Percentiles rank a stretch among this genome's conserved stretches.
Conservation (phyloP, 92 coral and sea anemone species). For the Palythoa heliodiscus region DNA sequence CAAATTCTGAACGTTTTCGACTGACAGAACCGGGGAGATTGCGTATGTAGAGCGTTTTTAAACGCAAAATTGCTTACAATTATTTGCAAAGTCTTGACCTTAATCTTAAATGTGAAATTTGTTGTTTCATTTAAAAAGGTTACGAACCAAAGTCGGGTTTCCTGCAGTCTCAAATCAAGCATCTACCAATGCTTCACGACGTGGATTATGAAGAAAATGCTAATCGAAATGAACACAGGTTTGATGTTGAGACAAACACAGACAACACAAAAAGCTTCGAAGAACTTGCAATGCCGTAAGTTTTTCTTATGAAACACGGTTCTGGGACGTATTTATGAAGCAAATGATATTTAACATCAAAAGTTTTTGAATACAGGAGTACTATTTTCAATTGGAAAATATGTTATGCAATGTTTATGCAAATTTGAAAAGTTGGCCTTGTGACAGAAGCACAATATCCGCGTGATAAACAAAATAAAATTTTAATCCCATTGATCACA, state of each 20-base stretch:
- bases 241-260: not conserved
- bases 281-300: conserved; percentile 98
- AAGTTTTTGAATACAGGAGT: too few relatives aligned
- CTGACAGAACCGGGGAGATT: too few relatives aligned
- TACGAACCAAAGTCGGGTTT: conserved; percentile 84
- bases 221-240: not conserved
- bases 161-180: conserved; percentile 80
- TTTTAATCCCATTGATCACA: too few relatives aligned
- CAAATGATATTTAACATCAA: not conserved
- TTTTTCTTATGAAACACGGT: not conserved
- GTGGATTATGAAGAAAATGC: conserved; percentile 49
- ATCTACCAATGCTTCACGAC: conserved; percentile 92
- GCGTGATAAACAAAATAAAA: too few relatives aligned
- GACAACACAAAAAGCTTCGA: conserved; percentile 42
- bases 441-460: not conserved
- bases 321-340: not conserved
- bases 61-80: too few relatives aligned
- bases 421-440: not conserved
- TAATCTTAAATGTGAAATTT: not conserved
- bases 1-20: too few relatives aligned
- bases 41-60: not conserved
- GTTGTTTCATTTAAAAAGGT: conserved; percentile 49
- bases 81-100: not conserved
- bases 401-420: not conserved
- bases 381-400: too few relatives aligned